Evolutionary conservation across 1,140 invertebrate genomes (phyloP), one percentile per base, ranked within the genome.

Genomic region (Neodiprion fabricii): DNA sequence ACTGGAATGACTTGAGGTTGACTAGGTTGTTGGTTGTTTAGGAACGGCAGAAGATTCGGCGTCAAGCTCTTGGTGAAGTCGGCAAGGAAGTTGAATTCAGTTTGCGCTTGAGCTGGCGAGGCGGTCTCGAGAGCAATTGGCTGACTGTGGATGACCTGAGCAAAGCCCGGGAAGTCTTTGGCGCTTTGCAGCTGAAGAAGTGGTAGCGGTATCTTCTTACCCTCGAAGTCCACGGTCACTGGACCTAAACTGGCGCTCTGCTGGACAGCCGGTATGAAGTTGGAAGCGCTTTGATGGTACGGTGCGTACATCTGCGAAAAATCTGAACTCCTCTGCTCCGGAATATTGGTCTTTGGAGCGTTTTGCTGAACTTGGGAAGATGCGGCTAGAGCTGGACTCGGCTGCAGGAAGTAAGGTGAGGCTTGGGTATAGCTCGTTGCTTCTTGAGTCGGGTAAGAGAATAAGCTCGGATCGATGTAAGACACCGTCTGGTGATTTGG

Each of bases 1-100:
- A 83, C 73, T 0, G 84, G 79, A 7, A 83, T 47, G 4, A 82
- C 70, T 40, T 83, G 84, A 69, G 74, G 76, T 75, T 81, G 82
- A 28, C 78, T 47, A 1, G 67, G 77, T 49, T 74, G 14, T 74
- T 11, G 1, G 80, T 74, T 23, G 78, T 74, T 65, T 12, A 73
- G 61, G 23, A 81, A 79, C 1, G 74, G 78, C 5, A 75, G 75
- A 47, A 49, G 47, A 49, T 73, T 53, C 53, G 65, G 70, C 17
- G 65, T 73, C 48, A 67, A 61, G 23, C 17, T 67, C 68, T 72
- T 48, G 11, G 53, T 74, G 75, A 78, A 80, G n/a, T 77, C 74
- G 70, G 80, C 82, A 68, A 74, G 10, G 78, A 71, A 10, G 69
- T 71, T 21, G 80, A 80, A 50, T 74, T 73, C 10, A 79, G 73